A percentile compares a stretch with the other conserved stretches of the same genome.
Conservation (phyloP, 2,113 vertebrate species). For the Cygnus atratus region DNA sequence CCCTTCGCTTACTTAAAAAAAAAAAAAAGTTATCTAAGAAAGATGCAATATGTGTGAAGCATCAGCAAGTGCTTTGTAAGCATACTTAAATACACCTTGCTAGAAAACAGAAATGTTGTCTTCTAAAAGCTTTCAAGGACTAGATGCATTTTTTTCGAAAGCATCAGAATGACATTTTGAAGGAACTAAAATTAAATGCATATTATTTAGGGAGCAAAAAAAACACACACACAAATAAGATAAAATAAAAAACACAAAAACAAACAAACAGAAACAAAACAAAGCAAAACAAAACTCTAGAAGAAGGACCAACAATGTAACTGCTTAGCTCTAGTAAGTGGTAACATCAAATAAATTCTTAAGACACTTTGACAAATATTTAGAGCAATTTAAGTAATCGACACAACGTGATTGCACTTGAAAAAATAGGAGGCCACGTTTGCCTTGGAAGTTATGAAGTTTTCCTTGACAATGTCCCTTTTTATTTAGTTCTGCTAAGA, state of each 20-base stretch:
- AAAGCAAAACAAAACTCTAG: neutral
- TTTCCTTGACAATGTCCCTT: neutral
- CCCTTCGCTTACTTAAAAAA: neutral
- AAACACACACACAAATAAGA: too few species aligned
- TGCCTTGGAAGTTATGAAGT: neutral
- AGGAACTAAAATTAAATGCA: neutral
- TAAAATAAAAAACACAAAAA: neutral
- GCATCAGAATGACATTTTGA: neutral
- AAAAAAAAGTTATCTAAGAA: neutral
- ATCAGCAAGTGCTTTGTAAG: neutral
- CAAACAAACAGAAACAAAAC: neutral
- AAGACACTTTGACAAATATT: neutral
- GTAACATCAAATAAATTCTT: neutral
- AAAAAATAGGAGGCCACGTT: neutral
- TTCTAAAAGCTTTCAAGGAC: neutral
- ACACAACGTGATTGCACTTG: neutral
- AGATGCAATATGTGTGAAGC: neutral
- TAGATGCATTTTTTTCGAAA: neutral
- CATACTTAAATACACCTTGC: neutral
- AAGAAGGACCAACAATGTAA: neutral
- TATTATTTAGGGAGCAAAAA: neutral
- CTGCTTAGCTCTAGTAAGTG: neutral
- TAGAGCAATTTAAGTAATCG: neutral
- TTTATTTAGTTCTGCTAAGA: neutral
- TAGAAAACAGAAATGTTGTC: neutral